Evolutionary conservation across 1,140 invertebrate genomes (phyloP).

Genomic region (Megalopta genalis): DNA sequence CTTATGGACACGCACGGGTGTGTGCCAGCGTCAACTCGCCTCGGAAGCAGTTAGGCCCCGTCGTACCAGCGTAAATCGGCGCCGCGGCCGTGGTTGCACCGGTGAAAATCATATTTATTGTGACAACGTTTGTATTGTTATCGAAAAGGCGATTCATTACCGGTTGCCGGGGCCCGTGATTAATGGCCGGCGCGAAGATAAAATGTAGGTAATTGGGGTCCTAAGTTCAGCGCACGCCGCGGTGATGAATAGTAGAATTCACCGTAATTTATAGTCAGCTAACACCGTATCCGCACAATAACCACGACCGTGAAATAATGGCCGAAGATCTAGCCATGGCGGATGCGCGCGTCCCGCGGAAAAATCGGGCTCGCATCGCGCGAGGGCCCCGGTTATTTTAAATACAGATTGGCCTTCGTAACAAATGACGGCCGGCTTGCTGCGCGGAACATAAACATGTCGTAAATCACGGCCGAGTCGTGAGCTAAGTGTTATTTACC

Average conservation of each 20-base stretch:
- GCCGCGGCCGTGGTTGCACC: conserved; percentile 1
- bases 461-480: conserved; percentile 30
- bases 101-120: conserved; percentile 39
- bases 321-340: conserved; percentile 23
- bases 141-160: conserved; percentile 37
- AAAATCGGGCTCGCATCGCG: neutral
- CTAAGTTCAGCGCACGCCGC: conserved; percentile 41
- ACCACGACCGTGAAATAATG: conserved; percentile 44
- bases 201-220: conserved; percentile 52
- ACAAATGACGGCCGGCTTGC: conserved; percentile 29
- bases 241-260: conserved; percentile 52
- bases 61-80: conserved; percentile 1
- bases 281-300: conserved; percentile 40
- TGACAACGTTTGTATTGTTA: conserved; percentile 48
- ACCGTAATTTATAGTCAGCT: conserved; percentile 45
- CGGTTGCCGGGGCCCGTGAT: conserved; percentile 29
- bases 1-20: too few relatives aligned
- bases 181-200: conserved; percentile 38
- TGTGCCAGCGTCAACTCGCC: neutral
- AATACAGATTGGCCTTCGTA: conserved; percentile 40
- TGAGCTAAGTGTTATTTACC: neutral
- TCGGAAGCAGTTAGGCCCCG: neutral
- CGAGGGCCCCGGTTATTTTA: conserved; percentile 31
- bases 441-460: conserved; percentile 25
- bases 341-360: conserved; percentile 5